Evolutionary conservation across 2,888 invertebrate species (phyloP).

Genomic region (Geophilus truncorum): DNA sequence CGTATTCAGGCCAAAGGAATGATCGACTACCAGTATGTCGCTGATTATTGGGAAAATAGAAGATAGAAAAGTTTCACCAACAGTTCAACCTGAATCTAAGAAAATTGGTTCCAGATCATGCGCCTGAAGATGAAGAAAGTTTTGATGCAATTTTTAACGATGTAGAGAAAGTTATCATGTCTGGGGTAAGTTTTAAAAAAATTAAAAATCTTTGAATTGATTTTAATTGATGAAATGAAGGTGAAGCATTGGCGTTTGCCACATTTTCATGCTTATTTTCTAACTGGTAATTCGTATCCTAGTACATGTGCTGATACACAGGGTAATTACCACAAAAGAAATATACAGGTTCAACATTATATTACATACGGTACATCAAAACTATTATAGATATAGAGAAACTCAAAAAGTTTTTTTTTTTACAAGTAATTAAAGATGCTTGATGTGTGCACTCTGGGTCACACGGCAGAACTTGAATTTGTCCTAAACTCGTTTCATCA

Average conservation of each 20-base stretch:
- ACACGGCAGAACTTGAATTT: no score
- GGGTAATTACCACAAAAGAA: no score
- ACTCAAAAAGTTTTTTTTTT: no score
- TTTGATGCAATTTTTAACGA: constrained; percentile 87
- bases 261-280: constrained; percentile 86
- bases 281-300: constrained; percentile 77
- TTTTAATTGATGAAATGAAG: no score
- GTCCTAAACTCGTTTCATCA: no score
- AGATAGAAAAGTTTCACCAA: constrained; percentile 65
- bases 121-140: constrained; percentile 73
- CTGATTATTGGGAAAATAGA: constrained; percentile 81
- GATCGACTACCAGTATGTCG: constrained; percentile 82
- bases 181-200: constrained; percentile 59
- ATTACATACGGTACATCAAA: no score
- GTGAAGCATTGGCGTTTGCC: constrained; percentile 92
- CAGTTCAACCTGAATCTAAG: constrained; percentile 84
- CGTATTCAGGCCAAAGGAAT: constrained; percentile 78
- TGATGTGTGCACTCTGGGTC: no score
- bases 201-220: neutral
- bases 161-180: constrained; percentile 80
- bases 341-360: no score
- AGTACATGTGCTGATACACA: constrained; percentile 66
- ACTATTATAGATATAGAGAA: no score
- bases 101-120: constrained; percentile 70
- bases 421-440: no score